These are phyloP conservation scores for Cardinalis cardinalis DNA, from an alignment of 2,113 vertebrate genomes.

Conservation along the genomic window DNA sequence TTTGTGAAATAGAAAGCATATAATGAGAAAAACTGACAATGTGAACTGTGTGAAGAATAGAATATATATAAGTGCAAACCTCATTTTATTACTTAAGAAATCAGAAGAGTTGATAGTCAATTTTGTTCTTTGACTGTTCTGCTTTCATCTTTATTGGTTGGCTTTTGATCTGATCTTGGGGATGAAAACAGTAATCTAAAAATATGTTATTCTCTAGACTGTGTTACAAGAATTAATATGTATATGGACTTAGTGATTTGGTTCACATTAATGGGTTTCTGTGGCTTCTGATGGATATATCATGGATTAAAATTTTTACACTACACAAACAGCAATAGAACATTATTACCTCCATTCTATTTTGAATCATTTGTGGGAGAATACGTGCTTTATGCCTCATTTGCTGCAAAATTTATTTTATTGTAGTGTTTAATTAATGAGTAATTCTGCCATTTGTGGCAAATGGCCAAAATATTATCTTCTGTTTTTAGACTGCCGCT, in stretches of 20 bases:
- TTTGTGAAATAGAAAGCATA: background rate
- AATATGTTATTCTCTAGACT: background rate
- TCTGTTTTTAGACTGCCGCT: constrained; percentile 16
- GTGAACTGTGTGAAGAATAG: background rate
- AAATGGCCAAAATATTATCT: constrained; percentile 62
- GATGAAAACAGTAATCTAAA: background rate
- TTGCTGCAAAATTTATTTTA: constrained; percentile 68
- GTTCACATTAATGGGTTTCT: background rate
- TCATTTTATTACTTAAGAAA: background rate
- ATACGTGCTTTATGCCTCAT: constrained; percentile 64
- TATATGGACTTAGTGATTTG: constrained; percentile 3
- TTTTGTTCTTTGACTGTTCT: background rate
- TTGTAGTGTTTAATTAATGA: constrained; percentile 68
- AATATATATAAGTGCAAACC: background rate
- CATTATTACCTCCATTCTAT: constrained; percentile 41
- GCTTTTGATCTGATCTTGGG: background rate
- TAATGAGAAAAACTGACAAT: background rate
- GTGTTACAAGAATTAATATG: constrained; percentile 5
- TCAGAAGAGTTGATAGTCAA: background rate
- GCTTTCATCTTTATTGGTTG: background rate
- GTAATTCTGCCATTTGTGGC: constrained; percentile 56
- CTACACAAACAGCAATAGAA: background rate
- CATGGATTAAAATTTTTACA: constrained; percentile 21
- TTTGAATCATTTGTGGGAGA: constrained; percentile 57
- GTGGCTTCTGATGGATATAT: background rate